Percentiles rank a stretch among this genome's conserved stretches.
Conservation (phyloP, 2,113 vertebrate genomes). For the Elgaria multicarinata region DNA sequence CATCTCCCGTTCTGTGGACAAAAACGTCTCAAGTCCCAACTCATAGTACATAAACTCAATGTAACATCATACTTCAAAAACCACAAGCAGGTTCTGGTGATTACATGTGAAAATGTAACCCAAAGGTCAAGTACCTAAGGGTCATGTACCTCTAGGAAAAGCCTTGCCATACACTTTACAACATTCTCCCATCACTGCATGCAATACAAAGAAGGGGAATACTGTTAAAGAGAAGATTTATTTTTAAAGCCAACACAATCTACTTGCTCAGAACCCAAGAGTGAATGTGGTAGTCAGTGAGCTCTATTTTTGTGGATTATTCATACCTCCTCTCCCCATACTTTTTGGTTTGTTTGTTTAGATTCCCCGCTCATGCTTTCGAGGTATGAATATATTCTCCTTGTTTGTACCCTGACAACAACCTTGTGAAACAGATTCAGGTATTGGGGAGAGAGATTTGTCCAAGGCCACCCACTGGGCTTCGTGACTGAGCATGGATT, state of each 20-base stretch:
- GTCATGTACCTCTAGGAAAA: not conserved
- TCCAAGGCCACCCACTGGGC: not conserved
- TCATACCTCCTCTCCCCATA: not conserved
- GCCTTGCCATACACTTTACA: not conserved
- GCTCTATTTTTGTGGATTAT: not conserved
- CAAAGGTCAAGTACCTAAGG: not conserved
- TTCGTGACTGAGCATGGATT: not conserved
- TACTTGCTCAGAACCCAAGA: not conserved
- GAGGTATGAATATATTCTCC: not conserved
- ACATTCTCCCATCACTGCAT: not conserved
- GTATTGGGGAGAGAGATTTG: not conserved
- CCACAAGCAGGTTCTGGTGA: not conserved
- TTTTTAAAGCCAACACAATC: not conserved
- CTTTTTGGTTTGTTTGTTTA: not conserved
- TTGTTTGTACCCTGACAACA: not conserved
- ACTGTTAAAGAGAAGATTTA: not conserved
- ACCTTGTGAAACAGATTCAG: not conserved
- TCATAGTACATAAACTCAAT: constrained; percentile 25
- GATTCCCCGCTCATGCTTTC: not conserved
- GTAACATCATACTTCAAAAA: not conserved
- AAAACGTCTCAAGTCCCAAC: constrained; percentile 53
- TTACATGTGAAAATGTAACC: not conserved
- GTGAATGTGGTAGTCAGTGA: not conserved
- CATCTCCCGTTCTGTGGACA: constrained; percentile 47
- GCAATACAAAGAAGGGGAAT: not conserved